phyloP scores from a whole-genome alignment of 2,888 invertebrate species.

The Clusia tigrina region DNA sequence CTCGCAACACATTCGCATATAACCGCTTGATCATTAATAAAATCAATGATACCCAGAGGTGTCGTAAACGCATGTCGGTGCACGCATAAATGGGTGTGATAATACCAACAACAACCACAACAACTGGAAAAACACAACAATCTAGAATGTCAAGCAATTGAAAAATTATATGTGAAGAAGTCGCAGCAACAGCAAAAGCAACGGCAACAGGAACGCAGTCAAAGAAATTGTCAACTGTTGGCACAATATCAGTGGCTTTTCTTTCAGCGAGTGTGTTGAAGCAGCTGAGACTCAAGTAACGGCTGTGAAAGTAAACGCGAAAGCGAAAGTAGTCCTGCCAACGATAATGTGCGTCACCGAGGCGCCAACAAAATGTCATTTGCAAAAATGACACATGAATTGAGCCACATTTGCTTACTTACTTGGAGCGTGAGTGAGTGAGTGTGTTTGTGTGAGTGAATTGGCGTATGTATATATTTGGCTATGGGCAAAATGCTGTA shows the following conservation, averaged over 20 bases:
- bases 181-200: neutral
- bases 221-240: neutral
- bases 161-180: too few species aligned
- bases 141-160: neutral
- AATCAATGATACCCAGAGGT: neutral
- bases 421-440: neutral
- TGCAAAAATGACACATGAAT: neutral
- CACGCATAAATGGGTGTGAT: slow-evolving; percentile 5
- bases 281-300: neutral
- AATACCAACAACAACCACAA: neutral
- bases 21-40: neutral
- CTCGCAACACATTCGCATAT: neutral
- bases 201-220: neutral
- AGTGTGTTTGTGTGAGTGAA: neutral
- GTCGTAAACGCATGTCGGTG: neutral
- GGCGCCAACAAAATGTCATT: neutral
- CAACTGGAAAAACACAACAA: neutral
- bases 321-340: too few species aligned
- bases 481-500: too few species aligned
- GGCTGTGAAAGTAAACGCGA: too few species aligned
- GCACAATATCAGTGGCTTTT: neutral
- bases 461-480: too few species aligned
- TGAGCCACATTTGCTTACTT: neutral
- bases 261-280: neutral
- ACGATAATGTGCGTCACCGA: too few species aligned